A percentile compares a stretch with the other conserved stretches of the same genome.
Evolutionary conservation across 2,797 vertebrate species (phyloP).

Genomic region (Dallia pectoralis): DNA sequence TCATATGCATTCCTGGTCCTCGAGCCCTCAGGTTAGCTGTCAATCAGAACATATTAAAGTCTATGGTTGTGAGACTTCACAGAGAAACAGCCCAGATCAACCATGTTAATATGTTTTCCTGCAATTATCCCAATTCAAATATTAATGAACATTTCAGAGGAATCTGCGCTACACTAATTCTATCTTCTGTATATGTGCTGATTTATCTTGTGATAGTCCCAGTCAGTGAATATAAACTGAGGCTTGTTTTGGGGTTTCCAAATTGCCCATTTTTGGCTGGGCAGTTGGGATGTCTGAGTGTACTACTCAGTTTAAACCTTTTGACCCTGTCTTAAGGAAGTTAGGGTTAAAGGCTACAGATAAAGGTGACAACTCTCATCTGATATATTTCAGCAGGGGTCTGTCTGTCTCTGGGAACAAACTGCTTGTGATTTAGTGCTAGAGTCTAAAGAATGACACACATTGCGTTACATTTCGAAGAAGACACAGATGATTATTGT

Average conservation of each 20-base stretch:
- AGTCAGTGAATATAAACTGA: not conserved
- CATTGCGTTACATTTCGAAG: no score
- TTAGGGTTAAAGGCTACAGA: slow-evolving; percentile 49
- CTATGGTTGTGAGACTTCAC: slow-evolving; percentile 38
- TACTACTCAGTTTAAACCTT: not conserved
- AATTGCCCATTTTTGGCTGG: slow-evolving; percentile 1
- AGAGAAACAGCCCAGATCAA: slow-evolving; percentile 29
- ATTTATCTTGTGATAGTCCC: not conserved
- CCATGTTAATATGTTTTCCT: slow-evolving; percentile 23
- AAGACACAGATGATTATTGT: no score
- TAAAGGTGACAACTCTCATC: slow-evolving; percentile 53
- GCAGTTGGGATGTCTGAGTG: not conserved
- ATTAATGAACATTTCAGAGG: slow-evolving; percentile 9
- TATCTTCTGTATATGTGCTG: not conserved
- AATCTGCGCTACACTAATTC: not conserved
- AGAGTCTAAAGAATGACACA: no score
- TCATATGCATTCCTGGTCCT: slow-evolving; percentile 60
- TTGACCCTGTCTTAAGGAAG: slow-evolving; percentile 30
- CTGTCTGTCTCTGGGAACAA: slow-evolving; percentile 19
- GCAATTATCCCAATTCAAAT: slow-evolving; percentile 13
- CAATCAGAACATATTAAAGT: slow-evolving; percentile 63
- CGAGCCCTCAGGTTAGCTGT: slow-evolving; percentile 61
- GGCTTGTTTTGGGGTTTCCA: not conserved
- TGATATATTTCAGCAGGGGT: slow-evolving; percentile 46
- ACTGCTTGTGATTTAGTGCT: slow-evolving; percentile 1